Evolutionary conservation across 1,140 invertebrate species (phyloP), one percentile per base, ranked within the genome.

Genomic region (Lordiphosa mommai): DNA sequence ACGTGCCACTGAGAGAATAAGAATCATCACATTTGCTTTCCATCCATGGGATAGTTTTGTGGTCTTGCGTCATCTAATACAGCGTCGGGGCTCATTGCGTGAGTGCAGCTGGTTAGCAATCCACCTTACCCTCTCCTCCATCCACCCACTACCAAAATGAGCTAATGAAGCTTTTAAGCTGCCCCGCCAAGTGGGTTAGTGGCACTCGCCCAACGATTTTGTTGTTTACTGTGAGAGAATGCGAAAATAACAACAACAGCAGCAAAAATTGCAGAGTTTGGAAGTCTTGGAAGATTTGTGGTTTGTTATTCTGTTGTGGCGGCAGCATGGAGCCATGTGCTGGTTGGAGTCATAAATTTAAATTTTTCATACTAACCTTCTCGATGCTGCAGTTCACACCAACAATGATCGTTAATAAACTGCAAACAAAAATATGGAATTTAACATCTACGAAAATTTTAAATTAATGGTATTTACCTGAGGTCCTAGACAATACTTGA

Each of bases 391-490:
- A 89, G 84, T 67, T 93, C 92, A 85, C 93, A 93, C 84, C 92
- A 93, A 73, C 92, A 93, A 79, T 93, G 93, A 88, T 93, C 93
- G 49, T 91, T 90, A 47, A 93, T 89, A 46, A 93, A 90, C 69
- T 91, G 90, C 8, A 43, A 66, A 32, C 6, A 41, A 3, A 55
- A 41, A 27, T 38, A 7, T 47, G 12, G 20, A 12, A 46, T n/a
- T 46, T 4, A 8, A 8, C 29, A 30, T 30, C 12, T 32, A 12
- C 13, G n/a, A 30, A 38, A 10, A 14, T 56, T 13, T 13, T 6
- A 23, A 7, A 3, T 6, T 30, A 23, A 12, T 30, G 16, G 0
- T n/a, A 38, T 32, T 49, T 50, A 66, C 63, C 63, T 66, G 51
- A 9, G 68, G 72, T 59, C 92, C 89, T 17, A 88, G 70, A 66